Percentiles rank a stretch among this genome's conserved stretches.
phyloP scores from a whole-genome alignment of 2,113 vertebrate species.

The Nettapus auritus region DNA sequence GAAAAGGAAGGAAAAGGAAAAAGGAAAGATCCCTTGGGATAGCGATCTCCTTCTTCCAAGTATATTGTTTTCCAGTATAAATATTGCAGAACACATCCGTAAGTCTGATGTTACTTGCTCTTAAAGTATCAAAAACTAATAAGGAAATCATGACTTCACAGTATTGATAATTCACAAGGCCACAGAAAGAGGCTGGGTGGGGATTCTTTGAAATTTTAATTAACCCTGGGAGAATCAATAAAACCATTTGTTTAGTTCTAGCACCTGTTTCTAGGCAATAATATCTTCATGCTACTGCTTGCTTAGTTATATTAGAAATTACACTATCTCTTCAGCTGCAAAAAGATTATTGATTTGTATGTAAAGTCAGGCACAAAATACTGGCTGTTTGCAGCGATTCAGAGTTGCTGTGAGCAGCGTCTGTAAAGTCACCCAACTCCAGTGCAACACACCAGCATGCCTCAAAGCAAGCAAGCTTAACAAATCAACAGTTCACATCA shows the following conservation, averaged over 20 bases:
- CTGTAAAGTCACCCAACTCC: neutral
- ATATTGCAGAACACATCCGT: neutral
- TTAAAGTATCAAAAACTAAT: neutral
- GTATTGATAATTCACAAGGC: neutral
- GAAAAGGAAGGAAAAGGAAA: neutral
- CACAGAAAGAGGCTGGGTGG: neutral
- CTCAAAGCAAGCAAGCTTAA: neutral
- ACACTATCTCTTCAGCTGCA: neutral
- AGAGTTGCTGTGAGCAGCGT: neutral
- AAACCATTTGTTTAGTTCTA: constrained; percentile 30
- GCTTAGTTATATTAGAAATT: constrained; percentile 10
- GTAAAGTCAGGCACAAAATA: neutral
- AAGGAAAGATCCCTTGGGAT: neutral
- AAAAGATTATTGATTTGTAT: neutral
- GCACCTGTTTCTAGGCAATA: neutral
- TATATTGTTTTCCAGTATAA: neutral
- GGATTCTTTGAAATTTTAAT: constrained; percentile 27
- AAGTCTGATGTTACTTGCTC: neutral
- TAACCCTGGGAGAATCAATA: constrained; percentile 32
- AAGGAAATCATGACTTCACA: neutral
- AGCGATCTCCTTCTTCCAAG: neutral
- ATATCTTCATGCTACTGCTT: neutral
- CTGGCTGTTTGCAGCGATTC: neutral
- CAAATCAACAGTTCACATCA: neutral
- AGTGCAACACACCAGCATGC: neutral